phyloP scores from a whole-genome alignment of 2,888 invertebrate genomes.

The Diaphora mendica region DNA sequence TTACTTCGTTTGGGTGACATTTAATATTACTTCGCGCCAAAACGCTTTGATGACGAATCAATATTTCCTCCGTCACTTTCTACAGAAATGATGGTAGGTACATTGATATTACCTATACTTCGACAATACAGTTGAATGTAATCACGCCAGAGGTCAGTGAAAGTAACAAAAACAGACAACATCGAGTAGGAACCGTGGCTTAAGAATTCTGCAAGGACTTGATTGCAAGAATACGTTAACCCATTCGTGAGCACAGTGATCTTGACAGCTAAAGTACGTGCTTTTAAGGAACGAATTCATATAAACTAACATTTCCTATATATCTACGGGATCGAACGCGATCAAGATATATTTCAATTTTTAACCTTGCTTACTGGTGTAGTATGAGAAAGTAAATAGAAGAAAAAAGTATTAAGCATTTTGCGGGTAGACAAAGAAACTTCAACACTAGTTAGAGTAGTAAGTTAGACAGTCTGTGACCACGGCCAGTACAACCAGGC shows the following conservation, averaged over 20 bases:
- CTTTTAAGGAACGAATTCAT: no score
- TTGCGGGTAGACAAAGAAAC: background rate
- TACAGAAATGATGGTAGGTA: background rate
- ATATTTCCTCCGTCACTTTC: background rate
- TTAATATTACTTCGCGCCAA: background rate
- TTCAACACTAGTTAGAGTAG: background rate
- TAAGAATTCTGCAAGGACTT: background rate
- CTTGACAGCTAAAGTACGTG: background rate
- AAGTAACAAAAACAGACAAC: background rate
- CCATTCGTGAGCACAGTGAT: background rate
- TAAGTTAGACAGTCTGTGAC: background rate
- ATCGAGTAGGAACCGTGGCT: background rate
- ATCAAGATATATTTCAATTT: background rate
- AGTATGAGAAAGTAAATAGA: no score
- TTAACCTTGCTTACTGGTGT: no score
- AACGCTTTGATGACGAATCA: constrained; percentile 2
- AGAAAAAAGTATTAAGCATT: no score
- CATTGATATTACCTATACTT: background rate
- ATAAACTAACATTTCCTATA: no score
- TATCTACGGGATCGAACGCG: no score
- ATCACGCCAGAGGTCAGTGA: background rate
- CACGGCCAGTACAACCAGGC: background rate
- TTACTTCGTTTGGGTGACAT: background rate
- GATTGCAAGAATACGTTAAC: background rate
- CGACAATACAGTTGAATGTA: background rate